Percentiles rank a stretch among this genome's conserved stretches.
These are phyloP conservation scores for Penelope pileata DNA, from an alignment of 2,113 vertebrate species.

Conservation along the genomic window DNA sequence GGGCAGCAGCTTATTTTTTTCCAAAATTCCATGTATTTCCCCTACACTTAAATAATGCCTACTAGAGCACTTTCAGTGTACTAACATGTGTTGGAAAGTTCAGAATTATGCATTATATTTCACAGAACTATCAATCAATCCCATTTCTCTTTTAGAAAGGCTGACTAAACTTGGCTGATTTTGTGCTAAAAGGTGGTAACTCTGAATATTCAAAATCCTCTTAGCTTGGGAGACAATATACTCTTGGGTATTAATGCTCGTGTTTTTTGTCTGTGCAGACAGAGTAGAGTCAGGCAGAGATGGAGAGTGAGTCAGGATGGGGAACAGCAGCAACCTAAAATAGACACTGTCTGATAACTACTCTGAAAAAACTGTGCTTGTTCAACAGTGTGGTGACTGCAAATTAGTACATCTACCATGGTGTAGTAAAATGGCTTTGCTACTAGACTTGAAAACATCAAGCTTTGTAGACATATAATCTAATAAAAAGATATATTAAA, in stretches of 20 bases:
- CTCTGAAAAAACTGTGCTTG: background rate
- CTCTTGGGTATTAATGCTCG: background rate
- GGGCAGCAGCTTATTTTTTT: background rate
- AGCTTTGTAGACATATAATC: background rate
- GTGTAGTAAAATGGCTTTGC: background rate
- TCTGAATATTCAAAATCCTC: background rate
- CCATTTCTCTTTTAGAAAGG: background rate
- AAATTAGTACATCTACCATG: background rate
- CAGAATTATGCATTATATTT: background rate
- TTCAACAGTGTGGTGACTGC: background rate
- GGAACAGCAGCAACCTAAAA: background rate
- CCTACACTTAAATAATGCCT: background rate
- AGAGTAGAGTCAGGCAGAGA: background rate
- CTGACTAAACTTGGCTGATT: background rate
- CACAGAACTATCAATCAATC: background rate
- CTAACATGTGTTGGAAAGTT: background rate
- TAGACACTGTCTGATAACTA: background rate
- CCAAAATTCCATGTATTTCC: background rate
- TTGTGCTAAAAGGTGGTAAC: background rate
- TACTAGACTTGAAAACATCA: background rate
- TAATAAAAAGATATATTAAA: background rate
- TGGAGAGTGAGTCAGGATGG: rapidly evolving
- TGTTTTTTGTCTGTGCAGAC: background rate
- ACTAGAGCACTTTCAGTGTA: background rate
- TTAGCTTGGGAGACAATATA: background rate